Conservation (phyloP, 2,797 vertebrate genomes). For the Crenichthys baileyi region DNA sequence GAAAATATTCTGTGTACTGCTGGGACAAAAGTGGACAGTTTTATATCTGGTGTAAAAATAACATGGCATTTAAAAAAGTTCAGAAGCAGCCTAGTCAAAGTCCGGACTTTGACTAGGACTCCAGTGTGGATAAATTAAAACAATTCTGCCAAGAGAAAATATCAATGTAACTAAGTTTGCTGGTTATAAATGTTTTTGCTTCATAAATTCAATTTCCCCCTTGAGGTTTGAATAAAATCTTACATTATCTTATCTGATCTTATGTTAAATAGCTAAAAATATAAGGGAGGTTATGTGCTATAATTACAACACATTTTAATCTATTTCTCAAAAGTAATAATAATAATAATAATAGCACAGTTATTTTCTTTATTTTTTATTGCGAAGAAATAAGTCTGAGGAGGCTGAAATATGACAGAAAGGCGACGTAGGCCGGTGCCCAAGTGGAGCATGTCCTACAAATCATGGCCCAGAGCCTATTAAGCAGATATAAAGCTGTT, state of each 20-base stretch:
- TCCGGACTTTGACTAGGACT: neutral
- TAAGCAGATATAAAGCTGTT: slow-evolving; percentile 22
- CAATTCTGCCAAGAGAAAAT: too few relatives aligned
- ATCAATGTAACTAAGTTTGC: neutral
- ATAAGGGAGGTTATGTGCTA: neutral
- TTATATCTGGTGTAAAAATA: too few relatives aligned
- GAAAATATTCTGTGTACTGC: too few relatives aligned
- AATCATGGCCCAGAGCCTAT: slow-evolving; percentile 36
- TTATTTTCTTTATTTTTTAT: neutral
- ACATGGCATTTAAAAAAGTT: neutral
- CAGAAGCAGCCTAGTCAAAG: neutral
- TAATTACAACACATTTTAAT: neutral
- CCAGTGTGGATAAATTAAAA: neutral
- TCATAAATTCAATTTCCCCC: too few relatives aligned
- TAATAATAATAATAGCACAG: neutral
- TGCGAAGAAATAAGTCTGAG: slow-evolving; percentile 18
- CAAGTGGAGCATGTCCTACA: slow-evolving; percentile 61
- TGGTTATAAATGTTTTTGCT: neutral
- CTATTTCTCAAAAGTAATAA: neutral
- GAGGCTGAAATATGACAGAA: slow-evolving; percentile 22
- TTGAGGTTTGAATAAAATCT: too few relatives aligned
- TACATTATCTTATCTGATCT: too few relatives aligned
- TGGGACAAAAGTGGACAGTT: too few relatives aligned
- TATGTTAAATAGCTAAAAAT: neutral
- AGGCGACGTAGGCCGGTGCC: slow-evolving; percentile 48